These are phyloP conservation scores for Erethizon dorsatum DNA, from an alignment of 2,797 vertebrate species.

Conservation along the genomic window DNA sequence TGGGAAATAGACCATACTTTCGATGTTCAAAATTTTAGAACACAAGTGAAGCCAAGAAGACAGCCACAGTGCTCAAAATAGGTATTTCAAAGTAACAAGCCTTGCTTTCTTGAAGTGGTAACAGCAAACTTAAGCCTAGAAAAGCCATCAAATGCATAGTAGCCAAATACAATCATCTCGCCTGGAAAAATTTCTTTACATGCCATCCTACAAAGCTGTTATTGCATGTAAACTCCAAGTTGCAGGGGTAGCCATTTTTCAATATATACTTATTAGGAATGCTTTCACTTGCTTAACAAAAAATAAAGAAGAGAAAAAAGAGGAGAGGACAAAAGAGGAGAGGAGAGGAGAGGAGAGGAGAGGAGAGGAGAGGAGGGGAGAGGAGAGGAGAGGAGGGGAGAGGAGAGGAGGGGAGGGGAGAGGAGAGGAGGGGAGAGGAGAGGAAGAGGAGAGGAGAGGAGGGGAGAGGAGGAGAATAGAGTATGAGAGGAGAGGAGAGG, in stretches of 20 bases:
- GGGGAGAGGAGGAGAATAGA: too few species aligned
- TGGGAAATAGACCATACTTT: not conserved
- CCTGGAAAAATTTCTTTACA: not conserved
- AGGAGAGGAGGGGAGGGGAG: too few species aligned
- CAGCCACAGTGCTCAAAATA: not conserved
- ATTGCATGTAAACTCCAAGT: not conserved
- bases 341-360: too few species aligned
- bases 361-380: too few species aligned
- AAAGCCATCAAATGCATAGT: not conserved
- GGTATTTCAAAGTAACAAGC: not conserved
- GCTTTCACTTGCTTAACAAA: not conserved
- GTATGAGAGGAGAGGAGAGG: too few species aligned
- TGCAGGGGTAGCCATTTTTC: not conserved
- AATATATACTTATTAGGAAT: not conserved
- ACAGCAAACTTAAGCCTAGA: not conserved
- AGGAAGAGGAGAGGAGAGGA: too few species aligned
- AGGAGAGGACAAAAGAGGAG: too few species aligned
- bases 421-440: too few species aligned
- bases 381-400: too few species aligned
- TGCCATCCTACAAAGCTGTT: not conserved
- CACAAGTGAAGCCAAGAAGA: not conserved
- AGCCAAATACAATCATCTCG: not conserved
- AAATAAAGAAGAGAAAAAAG: not conserved
- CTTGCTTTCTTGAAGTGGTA: conserved; percentile 19
- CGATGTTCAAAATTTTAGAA: not conserved